Evolutionary conservation across 2,888 invertebrate genomes (phyloP), one percentile per base, ranked within the genome.

Genomic region (Spodoptera littoralis): DNA sequence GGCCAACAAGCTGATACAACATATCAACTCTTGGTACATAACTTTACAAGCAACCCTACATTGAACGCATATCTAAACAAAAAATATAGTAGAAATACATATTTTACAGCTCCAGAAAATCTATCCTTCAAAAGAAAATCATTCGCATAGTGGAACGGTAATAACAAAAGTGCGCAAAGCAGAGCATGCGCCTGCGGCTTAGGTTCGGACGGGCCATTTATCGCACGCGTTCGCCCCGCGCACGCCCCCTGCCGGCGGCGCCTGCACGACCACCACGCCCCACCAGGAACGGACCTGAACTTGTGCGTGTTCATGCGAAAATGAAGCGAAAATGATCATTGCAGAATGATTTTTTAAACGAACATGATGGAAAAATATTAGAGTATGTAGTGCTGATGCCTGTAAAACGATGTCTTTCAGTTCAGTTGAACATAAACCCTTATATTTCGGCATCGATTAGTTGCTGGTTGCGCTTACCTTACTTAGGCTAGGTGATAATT

Each of bases 251-350:
- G 88, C 88, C 81, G 77, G 84, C 81, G 82, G 85, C 85, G 76
- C 77, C 68, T 66, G 82, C 90, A 89, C 89, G 88, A 88, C 81
- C 81, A 85, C 88, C 90, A 89, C 92, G 91, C 92, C 92, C 87
- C 61, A 62, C 66, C 87, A 85, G 90, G 84, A 84, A 79, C 84
- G 88, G 81, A 88, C 74, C 86, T 60, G 75, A 79, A 63, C 44
- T 36, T 0, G n/a, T 48, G 51, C 22, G 54, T 24, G 45, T 13
- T 36, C 13, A 2, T 12, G 12, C 27, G 8, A 44, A 41, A 58
- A 57, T 36, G 36, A 1, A 8, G 36, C 8, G 9, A 2, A 9
- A 36, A 30, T 30, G 4, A 30, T 30, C 4, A 30, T 30, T 4
- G 1, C 5, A 30, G 8, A 36, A 36, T 5, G 8, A 9, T 36